phyloP scores from a whole-genome alignment of 2,797 vertebrate species.

The Scolopax bukidnonensis region DNA sequence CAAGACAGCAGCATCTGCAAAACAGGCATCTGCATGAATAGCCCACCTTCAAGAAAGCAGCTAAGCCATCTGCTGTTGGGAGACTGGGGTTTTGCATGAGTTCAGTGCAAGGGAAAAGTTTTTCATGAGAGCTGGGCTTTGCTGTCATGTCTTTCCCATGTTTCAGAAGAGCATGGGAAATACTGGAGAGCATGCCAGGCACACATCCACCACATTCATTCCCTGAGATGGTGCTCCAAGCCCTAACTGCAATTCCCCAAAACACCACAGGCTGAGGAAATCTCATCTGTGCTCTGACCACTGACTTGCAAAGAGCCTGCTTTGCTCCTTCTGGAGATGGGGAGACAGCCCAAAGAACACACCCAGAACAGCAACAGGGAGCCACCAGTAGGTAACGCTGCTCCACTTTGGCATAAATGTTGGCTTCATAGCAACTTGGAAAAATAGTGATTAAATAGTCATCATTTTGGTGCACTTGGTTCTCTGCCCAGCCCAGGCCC shows the following conservation, averaged over 20 bases:
- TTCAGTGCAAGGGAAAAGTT: not conserved
- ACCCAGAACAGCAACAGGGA: not conserved
- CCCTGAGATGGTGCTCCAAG: not conserved
- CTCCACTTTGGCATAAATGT: not conserved
- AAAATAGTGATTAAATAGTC: not conserved
- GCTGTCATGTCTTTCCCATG: not conserved
- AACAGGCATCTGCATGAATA: not conserved
- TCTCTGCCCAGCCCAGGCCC: not conserved
- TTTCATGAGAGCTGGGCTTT: not conserved
- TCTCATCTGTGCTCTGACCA: not conserved
- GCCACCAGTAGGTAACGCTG: not conserved
- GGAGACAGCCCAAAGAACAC: not conserved
- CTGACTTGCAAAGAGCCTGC: not conserved
- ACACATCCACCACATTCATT: not conserved
- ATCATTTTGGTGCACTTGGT: not conserved
- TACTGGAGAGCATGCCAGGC: not conserved
- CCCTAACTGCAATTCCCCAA: not conserved
- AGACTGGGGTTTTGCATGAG: not conserved
- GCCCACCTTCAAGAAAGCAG: not conserved
- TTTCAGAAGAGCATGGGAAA: not conserved
- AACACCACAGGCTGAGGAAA: not conserved
- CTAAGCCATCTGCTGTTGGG: not conserved
- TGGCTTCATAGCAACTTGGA: not conserved
- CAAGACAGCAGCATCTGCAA: not conserved
- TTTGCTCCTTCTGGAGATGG: not conserved